These are phyloP conservation scores for Sipha maydis DNA, from an alignment of 2,888 invertebrate genomes.

Conservation along the genomic window DNA sequence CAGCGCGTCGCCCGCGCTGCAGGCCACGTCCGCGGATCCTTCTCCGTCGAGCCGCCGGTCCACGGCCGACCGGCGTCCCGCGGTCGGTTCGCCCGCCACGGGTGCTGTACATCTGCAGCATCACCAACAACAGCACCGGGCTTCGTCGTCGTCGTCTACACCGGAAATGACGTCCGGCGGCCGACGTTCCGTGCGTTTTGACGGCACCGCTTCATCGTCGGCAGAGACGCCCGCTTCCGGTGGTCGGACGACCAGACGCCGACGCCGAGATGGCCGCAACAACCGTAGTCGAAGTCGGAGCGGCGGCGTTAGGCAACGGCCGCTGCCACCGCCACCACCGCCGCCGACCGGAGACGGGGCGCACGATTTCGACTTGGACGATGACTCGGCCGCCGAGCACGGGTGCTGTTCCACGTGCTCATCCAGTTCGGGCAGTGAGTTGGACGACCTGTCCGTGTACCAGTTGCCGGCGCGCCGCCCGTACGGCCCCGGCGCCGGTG, in stretches of 20 bases:
- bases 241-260: conserved; percentile 28
- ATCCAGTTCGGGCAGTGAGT: conserved; percentile 79
- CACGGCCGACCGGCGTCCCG: conserved; percentile 32
- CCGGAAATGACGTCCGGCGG: conserved; percentile 65
- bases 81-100: not conserved
- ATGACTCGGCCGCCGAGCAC: conserved; percentile 78
- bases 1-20: not conserved
- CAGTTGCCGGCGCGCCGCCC: conserved; percentile 84
- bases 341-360: conserved; percentile 75
- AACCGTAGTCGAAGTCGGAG: conserved; percentile 68
- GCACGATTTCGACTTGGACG: conserved; percentile 65
- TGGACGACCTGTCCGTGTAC: conserved; percentile 88
- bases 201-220: conserved; percentile 66
- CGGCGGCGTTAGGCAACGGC: conserved; percentile 70
- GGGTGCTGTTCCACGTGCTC: conserved; percentile 90
- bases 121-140: not conserved
- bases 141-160: conserved; percentile 50
- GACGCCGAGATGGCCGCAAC: conserved; percentile 18
- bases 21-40: not conserved
- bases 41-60: not conserved
- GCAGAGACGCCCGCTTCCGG: not conserved
- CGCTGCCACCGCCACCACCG: conserved; percentile 67
- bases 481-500: conserved; percentile 76
- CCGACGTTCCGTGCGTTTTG: conserved; percentile 71
- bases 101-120: not conserved